Base-by-base conservation (phyloP, 1,140 invertebrate genomes). In the Chrysoperla carnea region DNA sequence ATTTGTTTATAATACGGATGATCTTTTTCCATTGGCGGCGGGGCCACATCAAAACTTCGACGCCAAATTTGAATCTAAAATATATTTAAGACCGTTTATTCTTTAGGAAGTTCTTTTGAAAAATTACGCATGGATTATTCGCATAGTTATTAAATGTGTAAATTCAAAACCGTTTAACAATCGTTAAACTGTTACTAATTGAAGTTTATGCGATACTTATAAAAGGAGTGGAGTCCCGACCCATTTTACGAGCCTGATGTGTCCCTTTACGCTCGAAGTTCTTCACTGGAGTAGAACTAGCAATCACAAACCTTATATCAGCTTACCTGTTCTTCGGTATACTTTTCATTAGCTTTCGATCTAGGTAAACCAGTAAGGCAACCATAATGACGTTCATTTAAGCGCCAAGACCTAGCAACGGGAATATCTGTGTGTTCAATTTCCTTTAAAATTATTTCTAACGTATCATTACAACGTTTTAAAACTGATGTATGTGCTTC, bases 351-450 rank as follows among this genome's bases (percentile, higher is more conserved):
- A 12, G 91, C 95, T 67, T 95, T 91, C 4, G 89, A 78, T 63
- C 95, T 96, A 56, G 95, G 90, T 42, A 95, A 70, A 7, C 91
- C 92, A 42, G 90, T 94, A 1, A 96, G 68, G 36, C 82, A 88
- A 51, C 92, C 92, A 60, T 96, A 95, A 60, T 95, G 91, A 52
- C 92, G 75, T 62, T 96, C 91, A 59, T 95, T 96, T 1, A 95
- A 62, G 28, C 90, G 70, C 91, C 91, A 95, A 2, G 87, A 87
- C 59, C 87, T 84, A 6, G 75, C 52, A 36, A 87, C 69, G 4
- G 85, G 78, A 48, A 96, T 69, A 59, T 81, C 75, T 43, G 81
- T 73, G 55, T 91, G 84, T 7, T 75, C 80, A 36, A 86, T 76
- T 58, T 84, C 83, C 42, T 81, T 72, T 12, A 94, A 64, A 46